Evolutionary conservation across 1,140 invertebrate genomes (phyloP).

Genomic region (Drosophila sproati): DNA sequence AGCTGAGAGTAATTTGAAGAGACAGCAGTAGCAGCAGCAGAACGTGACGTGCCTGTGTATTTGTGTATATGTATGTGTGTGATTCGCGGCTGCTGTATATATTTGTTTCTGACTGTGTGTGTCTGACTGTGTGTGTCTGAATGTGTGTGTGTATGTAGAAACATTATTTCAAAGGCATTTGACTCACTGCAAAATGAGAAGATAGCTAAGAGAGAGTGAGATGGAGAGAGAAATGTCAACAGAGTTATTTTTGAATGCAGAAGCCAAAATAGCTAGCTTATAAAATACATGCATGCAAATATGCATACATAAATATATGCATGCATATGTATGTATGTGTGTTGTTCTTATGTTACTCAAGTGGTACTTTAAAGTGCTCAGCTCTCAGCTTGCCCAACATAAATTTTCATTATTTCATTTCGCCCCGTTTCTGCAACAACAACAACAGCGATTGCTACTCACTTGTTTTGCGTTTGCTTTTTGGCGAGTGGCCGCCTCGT

Average conservation of each 20-base stretch:
- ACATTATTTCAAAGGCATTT: conserved; percentile 53
- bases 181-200: conserved; percentile 37
- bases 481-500: conserved; percentile 49
- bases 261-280: conserved; percentile 27
- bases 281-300: conserved; percentile 6
- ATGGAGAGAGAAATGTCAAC: conserved; percentile 6
- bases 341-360: conserved; percentile 35
- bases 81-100: neutral
- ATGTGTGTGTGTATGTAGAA: conserved; percentile 12
- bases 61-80: conserved; percentile 8
- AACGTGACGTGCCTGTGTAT: conserved; percentile 54
- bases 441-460: conserved; percentile 48
- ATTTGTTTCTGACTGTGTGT: neutral
- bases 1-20: conserved; percentile 14
- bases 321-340: neutral
- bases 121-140: neutral
- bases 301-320: neutral
- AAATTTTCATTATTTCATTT: conserved; percentile 77
- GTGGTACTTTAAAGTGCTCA: conserved; percentile 50
- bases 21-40: conserved; percentile 29
- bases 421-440: conserved; percentile 58
- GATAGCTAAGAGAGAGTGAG: neutral
- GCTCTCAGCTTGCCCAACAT: conserved; percentile 55
- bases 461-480: conserved; percentile 46
- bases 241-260: conserved; percentile 24